These are phyloP conservation scores for Napeogenes sylphis DNA, from an alignment of 2,888 invertebrate species.

Conservation along the genomic window DNA sequence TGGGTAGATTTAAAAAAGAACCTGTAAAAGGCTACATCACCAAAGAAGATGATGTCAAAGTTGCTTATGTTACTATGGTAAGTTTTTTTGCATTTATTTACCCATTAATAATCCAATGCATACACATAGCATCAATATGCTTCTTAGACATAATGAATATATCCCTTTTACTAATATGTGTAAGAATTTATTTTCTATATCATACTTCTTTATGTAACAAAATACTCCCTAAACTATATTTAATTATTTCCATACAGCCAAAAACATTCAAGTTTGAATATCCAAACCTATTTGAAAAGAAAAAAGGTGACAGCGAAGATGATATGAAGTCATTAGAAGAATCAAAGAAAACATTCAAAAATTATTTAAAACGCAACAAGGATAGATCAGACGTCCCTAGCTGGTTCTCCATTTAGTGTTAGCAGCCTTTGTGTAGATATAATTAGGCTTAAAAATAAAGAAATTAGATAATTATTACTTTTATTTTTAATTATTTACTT, in stretches of 20 bases:
- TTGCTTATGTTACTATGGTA: conserved; percentile 88
- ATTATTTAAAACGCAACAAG: conserved; percentile 81
- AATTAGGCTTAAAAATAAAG: conserved; percentile 3
- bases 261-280: conserved; percentile 84
- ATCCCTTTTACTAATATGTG: too few species aligned
- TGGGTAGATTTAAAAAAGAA: conserved; percentile 82
- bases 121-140: too few species aligned
- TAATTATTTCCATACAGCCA: conserved; percentile 73
- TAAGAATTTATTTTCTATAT: too few species aligned
- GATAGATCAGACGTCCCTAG: conserved; percentile 84
- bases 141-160: too few species aligned
- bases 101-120: too few species aligned
- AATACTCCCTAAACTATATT: background rate
- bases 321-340: conserved; percentile 79
- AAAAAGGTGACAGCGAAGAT: conserved; percentile 77
- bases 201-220: background rate
- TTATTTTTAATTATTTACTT: too few species aligned
- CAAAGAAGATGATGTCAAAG: conserved; percentile 90
- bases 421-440: conserved; percentile 10
- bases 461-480: background rate
- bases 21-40: conserved; percentile 80
- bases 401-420: conserved; percentile 83
- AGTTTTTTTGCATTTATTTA: conserved; percentile 34
- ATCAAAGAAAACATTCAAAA: conserved; percentile 78
- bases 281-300: conserved; percentile 83